These are phyloP conservation scores for Athene noctua DNA, from an alignment of 2,113 vertebrate species.

Conservation along the genomic window DNA sequence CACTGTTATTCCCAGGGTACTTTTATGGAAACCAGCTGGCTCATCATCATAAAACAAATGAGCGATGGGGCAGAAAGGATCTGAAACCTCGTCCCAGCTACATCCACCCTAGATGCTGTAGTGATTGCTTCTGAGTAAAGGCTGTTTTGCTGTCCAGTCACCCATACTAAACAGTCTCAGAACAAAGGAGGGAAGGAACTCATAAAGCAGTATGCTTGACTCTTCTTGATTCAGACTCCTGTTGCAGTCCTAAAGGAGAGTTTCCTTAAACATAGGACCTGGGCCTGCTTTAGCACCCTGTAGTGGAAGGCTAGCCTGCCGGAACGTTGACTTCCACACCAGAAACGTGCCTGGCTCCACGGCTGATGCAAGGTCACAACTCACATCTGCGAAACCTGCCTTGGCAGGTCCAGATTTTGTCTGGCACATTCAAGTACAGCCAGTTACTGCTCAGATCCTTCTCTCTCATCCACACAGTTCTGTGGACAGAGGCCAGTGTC, in stretches of 20 bases:
- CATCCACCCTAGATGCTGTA: background rate
- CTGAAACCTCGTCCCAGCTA: background rate
- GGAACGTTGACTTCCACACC: background rate
- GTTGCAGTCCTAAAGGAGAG: background rate
- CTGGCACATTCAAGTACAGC: background rate
- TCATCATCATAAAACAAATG: background rate
- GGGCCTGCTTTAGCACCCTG: background rate
- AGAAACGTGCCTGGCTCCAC: rapidly evolving
- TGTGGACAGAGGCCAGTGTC: background rate
- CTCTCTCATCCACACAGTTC: background rate
- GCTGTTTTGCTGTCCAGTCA: background rate
- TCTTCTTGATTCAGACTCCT: background rate
- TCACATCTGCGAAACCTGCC: background rate
- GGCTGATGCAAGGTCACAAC: background rate
- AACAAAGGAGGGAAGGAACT: background rate
- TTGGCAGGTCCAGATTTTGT: background rate
- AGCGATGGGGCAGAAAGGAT: background rate
- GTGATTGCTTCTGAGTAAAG: rapidly evolving
- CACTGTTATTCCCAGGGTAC: background rate
- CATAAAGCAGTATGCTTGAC: background rate
- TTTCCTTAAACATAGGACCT: background rate
- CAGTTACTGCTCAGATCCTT: background rate
- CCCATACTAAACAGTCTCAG: background rate
- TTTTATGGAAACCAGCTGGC: background rate
- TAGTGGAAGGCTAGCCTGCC: background rate